phyloP scores from a whole-genome alignment of 1,140 invertebrate genomes.

The Eubasilissa regina region DNA sequence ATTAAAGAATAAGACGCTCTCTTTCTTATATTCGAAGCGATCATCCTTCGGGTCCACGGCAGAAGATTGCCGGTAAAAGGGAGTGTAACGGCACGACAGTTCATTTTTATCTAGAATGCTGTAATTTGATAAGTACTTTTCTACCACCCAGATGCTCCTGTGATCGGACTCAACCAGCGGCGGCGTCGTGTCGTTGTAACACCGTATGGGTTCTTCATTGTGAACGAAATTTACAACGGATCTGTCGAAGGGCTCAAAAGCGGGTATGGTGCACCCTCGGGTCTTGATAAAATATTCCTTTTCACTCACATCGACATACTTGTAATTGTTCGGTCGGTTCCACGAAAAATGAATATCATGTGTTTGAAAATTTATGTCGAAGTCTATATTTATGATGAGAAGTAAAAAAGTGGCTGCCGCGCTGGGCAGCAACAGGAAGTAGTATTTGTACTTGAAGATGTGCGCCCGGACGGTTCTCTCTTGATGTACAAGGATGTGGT shows the following conservation, averaged over 20 bases:
- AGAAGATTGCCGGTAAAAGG: constrained; percentile 74
- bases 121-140: constrained; percentile 71
- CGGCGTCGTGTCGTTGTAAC: constrained; percentile 63
- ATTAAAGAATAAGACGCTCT: constrained; percentile 66
- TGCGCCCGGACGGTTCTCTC: constrained; percentile 43
- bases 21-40: constrained; percentile 67
- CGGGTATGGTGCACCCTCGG: constrained; percentile 84
- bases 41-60: constrained; percentile 65
- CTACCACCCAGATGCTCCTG: constrained; percentile 73
- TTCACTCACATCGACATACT: constrained; percentile 53
- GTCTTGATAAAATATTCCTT: constrained; percentile 78
- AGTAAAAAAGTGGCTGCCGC: constrained; percentile 50
- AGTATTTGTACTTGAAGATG: constrained; percentile 56
- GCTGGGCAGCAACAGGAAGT: constrained; percentile 44
- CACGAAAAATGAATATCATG: constrained; percentile 58
- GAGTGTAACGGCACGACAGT: constrained; percentile 76
- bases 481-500: constrained; percentile 38
- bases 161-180: constrained; percentile 77
- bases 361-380: constrained; percentile 52
- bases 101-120: constrained; percentile 68
- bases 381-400: constrained; percentile 50
- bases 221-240: constrained; percentile 69
- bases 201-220: constrained; percentile 64
- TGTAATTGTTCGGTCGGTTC: constrained; percentile 47
- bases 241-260: constrained; percentile 80